Percentiles rank a stretch among this genome's conserved stretches.
Conservation (phyloP, 2,113 vertebrate species). For the Rhinoptilus africanus region DNA sequence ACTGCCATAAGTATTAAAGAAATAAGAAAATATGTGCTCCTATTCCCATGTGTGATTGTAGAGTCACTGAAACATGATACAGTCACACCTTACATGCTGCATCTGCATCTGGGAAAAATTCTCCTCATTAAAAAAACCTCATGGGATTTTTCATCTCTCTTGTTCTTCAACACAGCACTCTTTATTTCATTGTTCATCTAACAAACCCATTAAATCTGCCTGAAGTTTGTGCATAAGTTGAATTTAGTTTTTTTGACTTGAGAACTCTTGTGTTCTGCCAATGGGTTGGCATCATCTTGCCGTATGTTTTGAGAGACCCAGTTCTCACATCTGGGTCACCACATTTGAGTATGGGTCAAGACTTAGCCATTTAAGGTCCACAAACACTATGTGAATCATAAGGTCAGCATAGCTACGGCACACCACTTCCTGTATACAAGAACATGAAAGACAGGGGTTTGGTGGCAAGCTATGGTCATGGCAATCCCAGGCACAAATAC, state of each 20-base stretch:
- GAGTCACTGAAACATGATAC: background rate
- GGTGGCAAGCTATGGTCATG: background rate
- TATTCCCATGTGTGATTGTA: background rate
- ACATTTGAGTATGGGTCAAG: background rate
- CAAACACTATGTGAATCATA: background rate
- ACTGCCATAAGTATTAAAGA: background rate
- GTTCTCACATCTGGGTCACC: background rate
- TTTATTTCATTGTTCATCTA: background rate
- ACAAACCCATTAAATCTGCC: background rate
- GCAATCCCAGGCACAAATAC: too few species aligned
- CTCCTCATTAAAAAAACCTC: background rate
- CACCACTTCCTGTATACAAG: background rate
- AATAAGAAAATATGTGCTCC: background rate
- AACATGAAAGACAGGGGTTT: background rate
- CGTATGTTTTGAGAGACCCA: rapidly evolving
- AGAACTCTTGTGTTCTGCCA: background rate
- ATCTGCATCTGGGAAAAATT: background rate
- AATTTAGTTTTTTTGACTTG: background rate
- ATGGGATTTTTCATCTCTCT: background rate
- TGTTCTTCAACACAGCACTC: background rate
- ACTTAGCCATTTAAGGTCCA: background rate
- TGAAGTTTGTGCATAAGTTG: background rate
- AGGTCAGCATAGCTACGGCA: background rate
- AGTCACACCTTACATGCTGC: background rate
- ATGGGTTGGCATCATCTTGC: background rate